phyloP scores from a whole-genome alignment of 2,113 vertebrate species.

The Nematolebias whitei region DNA sequence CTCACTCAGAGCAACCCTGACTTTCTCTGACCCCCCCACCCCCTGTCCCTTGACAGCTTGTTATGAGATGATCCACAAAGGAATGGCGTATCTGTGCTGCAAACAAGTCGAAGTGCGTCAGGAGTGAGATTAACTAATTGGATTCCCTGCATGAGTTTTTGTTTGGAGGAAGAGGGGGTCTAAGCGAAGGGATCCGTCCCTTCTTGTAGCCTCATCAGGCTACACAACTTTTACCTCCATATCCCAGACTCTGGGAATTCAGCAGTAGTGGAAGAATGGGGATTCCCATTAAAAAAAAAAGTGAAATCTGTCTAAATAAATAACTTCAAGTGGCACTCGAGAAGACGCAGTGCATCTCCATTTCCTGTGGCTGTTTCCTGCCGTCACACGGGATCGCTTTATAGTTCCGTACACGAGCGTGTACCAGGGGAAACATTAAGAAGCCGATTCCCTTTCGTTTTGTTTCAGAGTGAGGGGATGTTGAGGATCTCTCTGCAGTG shows the following conservation, averaged over 20 bases:
- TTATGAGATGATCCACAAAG: conserved; percentile 85
- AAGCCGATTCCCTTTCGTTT: conserved; percentile 40
- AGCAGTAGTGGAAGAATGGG: conserved; percentile 53
- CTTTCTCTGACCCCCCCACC: conserved; percentile 52
- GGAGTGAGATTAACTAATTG: conserved; percentile 84
- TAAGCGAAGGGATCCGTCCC: conserved; percentile 54
- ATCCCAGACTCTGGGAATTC: conserved; percentile 45
- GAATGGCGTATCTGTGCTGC: conserved; percentile 75
- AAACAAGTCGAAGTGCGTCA: conserved; percentile 69
- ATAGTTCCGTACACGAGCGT: conserved; percentile 59
- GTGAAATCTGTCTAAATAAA: conserved; percentile 71
- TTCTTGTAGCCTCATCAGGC: conserved; percentile 63
- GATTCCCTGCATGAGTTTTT: conserved; percentile 76
- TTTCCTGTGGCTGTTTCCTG: conserved; percentile 76
- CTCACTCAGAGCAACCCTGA: conserved; percentile 75
- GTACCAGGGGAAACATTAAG: conserved; percentile 52
- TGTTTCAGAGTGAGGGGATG: conserved; percentile 38
- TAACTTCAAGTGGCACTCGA: conserved; percentile 74
- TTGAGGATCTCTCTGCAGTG: conserved; percentile 23
- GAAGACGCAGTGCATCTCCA: conserved; percentile 62
- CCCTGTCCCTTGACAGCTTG: conserved; percentile 79
- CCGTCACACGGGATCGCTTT: conserved; percentile 54
- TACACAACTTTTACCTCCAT: conserved; percentile 59
- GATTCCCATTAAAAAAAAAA: conserved; percentile 59
- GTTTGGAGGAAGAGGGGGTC: conserved; percentile 41